Evolutionary conservation across 2,113 vertebrate species (phyloP), one percentile per base, ranked within the genome.

Genomic region (Hystrix cristata): DNA sequence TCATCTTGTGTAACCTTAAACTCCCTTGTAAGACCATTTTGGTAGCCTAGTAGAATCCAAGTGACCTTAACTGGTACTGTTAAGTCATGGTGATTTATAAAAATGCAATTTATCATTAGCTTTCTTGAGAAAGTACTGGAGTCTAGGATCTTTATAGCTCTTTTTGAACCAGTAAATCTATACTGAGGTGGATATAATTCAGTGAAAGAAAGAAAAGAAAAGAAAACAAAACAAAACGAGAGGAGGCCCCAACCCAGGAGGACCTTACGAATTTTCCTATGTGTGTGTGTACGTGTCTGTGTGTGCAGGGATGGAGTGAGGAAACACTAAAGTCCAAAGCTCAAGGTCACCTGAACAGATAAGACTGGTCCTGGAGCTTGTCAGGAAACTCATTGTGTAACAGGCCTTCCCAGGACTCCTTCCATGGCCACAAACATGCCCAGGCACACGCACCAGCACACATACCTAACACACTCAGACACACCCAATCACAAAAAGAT

Each of bases 71-170:
- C 15, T 72, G 48, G 38, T 29, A 74, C 59, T 62, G 13, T 78
- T 13, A n/a, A 85, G 43, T 38, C 43, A 76, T 12, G 51, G n/a
- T 94, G 31, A 71, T 85, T 90, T 5, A 13, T 21, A 74, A 5
- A 83, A 34, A 9, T 34, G 43, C 51, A 59, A 43, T 72, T 74
- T 59, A n/a, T n/a, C 31, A 12, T 83, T 27, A 55, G 21, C 80
- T 88, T 88, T 91, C 34, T 64, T 53, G 57, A 88, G 76, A 55
- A 84, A 93, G 25, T 27, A 48, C 8, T 74, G 59, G n/a, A 53
- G 69, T 83, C 7, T 65, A 97, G 57, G 43, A 79, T 80, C 71
- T 95, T 43, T 88, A 74, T 60, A 46, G 71, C 91, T 72, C 7
- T 48, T 87, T 93, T 87, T 83, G 64, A 60, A 34, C 2, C n/a